Conservation (phyloP, 2,797 vertebrate species). For the Cygnus olor region DNA sequence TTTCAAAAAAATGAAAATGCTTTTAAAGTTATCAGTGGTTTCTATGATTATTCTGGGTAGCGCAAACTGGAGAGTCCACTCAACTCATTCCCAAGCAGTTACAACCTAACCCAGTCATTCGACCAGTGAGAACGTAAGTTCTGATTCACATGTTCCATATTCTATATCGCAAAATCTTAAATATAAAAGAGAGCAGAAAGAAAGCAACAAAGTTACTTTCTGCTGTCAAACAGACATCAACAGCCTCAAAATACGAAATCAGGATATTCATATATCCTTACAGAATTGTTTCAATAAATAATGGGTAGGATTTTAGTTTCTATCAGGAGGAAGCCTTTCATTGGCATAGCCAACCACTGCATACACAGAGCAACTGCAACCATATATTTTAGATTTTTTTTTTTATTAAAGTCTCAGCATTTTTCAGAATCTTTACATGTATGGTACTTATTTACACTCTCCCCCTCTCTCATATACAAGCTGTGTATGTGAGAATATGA, state of each 20-base stretch:
- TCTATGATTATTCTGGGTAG: not conserved
- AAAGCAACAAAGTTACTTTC: not conserved
- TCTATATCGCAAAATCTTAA: not conserved
- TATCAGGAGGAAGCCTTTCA: too few relatives aligned
- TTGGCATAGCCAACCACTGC: not conserved
- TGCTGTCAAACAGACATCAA: not conserved
- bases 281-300: not conserved
- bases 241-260: not conserved
- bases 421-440: not conserved
- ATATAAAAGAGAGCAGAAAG: not conserved
- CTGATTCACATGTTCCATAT: not conserved
- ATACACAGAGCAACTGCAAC: not conserved
- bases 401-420: not conserved
- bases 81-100: not conserved
- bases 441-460: not conserved
- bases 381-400: too few relatives aligned
- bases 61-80: not conserved
- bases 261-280: not conserved
- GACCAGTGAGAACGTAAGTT: not conserved
- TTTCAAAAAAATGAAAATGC: not conserved
- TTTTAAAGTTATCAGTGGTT: not conserved
- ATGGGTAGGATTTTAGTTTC: not conserved
- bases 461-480: not conserved
- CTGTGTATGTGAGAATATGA: fast-evolving
- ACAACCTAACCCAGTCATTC: not conserved